phyloP scores from a whole-genome alignment of 2,888 invertebrate species.

The Stramonita haemastoma region DNA sequence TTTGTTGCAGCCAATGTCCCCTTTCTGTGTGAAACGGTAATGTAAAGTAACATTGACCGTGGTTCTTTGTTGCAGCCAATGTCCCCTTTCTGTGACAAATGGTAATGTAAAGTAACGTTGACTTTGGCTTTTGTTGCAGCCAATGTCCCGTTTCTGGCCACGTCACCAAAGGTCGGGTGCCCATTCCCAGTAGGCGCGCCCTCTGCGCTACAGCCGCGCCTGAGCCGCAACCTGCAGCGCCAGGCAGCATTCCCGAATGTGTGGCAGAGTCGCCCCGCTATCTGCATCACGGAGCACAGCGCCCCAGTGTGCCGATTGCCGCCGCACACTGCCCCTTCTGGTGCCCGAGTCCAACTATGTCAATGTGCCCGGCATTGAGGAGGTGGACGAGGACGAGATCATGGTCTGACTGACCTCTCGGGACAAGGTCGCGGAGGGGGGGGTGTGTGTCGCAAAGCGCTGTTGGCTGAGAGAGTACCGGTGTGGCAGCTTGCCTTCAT shows the following conservation, averaged over 20 bases:
- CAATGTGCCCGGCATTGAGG: constrained; percentile 43
- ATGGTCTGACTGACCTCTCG: constrained; percentile 52
- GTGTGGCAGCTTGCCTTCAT: no score
- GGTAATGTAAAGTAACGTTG: background rate
- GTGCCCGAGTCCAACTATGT: constrained; percentile 45
- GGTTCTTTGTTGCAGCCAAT: constrained; percentile 57
- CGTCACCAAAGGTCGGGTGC: constrained; percentile 63
- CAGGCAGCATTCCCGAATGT: constrained; percentile 41
- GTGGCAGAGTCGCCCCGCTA: constrained; percentile 33
- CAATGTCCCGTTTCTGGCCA: constrained; percentile 63
- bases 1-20: constrained; percentile 63
- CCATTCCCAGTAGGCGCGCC: constrained; percentile 56
- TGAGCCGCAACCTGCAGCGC: background rate
- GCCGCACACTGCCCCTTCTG: constrained; percentile 20
- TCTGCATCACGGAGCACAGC: constrained; percentile 26
- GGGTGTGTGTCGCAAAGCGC: no score
- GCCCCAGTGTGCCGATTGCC: background rate
- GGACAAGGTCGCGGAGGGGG: background rate
- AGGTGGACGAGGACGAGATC: constrained; percentile 53
- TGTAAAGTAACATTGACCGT: background rate
- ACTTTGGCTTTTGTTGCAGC: constrained; percentile 54
- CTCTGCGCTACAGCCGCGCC: constrained; percentile 35
- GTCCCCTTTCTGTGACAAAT: constrained; percentile 63
- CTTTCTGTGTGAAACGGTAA: constrained; percentile 52
- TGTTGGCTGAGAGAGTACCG: no score